Evolutionary conservation across 2,888 invertebrate species (phyloP), one percentile per base, ranked within the genome.

Genomic region (Pseudolycoriella hygida): DNA sequence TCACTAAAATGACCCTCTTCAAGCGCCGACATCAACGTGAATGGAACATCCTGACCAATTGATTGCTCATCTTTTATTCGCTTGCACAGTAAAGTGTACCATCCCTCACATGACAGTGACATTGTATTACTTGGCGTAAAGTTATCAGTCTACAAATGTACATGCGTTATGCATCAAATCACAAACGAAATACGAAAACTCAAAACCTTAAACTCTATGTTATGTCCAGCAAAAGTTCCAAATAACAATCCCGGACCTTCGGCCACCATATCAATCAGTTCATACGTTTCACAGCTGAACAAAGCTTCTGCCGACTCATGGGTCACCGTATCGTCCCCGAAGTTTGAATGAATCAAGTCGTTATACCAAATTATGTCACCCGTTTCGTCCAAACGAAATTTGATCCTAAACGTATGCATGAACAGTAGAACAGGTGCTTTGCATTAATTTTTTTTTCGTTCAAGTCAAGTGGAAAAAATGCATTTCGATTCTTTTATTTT

Each of bases 221-320:
- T 71, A 59, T 77, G 73, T 6, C 77, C 77, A 31, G 71, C 72
- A 57, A 73, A 74, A 34, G 75, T 72, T 25, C 76, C 76, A 60
- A 77, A 75, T 48, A 72, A 62, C 25, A 74, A 59, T 45, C 59
- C 57, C 15, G 61, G 61, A 15, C 37, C 43, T 39, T 38, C 44
- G 11, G 46, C 15, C 53, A 60, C 58, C 25, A 49, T 43, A 47
- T 58, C 60, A 50, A 68, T 62, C 10, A 68, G 62, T 64, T 77
- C 77, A 57, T 74, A 78, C n/a, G 76, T 77, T 60, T 78, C 77
- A 63, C 77, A 77, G 55, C 69, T 71, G 58, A 77, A 77, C 53
- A 78, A 64, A 25, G 77, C 74, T 54, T 74, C 64, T 3, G 63
- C 61, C 45, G 61, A 59, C 44, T 61, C 59, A 34, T 38, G 19